These are phyloP conservation scores for Proterorhinus semilunaris DNA, from an alignment of 2,113 vertebrate genomes.

Conservation along the genomic window DNA sequence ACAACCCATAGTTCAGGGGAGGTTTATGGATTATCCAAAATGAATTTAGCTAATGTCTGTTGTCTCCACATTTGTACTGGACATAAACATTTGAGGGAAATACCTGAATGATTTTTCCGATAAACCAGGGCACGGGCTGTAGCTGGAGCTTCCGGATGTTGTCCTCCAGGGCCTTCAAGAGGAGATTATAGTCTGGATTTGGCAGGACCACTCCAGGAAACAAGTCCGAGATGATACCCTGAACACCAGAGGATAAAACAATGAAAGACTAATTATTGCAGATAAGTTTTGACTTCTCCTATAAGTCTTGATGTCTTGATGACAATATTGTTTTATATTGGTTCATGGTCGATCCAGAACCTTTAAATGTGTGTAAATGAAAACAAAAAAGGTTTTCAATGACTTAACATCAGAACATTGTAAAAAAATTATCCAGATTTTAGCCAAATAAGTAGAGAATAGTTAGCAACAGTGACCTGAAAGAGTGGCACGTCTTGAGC, in stretches of 20 bases:
- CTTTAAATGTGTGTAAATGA: too few species aligned
- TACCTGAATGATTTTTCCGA: slow-evolving; percentile 94
- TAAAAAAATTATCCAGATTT: too few species aligned
- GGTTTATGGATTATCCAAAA: too few species aligned
- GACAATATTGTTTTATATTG: neutral
- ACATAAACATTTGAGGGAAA: neutral
- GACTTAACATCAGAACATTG: too few species aligned
- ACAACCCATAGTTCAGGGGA: too few species aligned
- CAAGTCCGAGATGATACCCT: slow-evolving; percentile 92
- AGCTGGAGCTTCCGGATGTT: slow-evolving; percentile 83
- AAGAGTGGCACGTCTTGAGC: slow-evolving; percentile 89
- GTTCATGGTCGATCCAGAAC: too few species aligned
- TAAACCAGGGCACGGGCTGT: slow-evolving; percentile 91
- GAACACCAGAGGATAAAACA: neutral
- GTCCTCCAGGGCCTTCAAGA: slow-evolving; percentile 82
- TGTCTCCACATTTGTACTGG: too few species aligned
- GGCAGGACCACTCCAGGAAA: slow-evolving; percentile 88
- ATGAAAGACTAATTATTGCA: neutral
- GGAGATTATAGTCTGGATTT: slow-evolving; percentile 83
- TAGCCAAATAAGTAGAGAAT: too few species aligned
- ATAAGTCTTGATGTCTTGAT: neutral
- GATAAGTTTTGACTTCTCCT: too few species aligned
- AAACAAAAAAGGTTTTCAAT: too few species aligned
- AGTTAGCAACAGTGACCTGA: slow-evolving; percentile 74
- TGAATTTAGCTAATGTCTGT: too few species aligned